Percentiles rank a stretch among this genome's conserved stretches.
These are phyloP conservation scores for Fragum sueziense DNA, from an alignment of 2,888 invertebrate species.

Conservation along the genomic window DNA sequence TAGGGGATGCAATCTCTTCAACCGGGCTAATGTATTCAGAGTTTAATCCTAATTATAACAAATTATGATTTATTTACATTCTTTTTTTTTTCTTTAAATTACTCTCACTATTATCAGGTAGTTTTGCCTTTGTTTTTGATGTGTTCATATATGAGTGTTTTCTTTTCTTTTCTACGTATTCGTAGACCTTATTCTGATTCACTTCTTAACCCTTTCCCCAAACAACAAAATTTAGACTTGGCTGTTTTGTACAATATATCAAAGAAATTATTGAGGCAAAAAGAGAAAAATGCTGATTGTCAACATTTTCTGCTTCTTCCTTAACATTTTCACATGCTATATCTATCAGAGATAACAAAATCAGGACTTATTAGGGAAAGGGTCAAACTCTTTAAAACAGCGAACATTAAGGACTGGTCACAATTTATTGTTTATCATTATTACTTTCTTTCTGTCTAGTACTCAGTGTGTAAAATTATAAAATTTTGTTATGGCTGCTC, in stretches of 20 bases:
- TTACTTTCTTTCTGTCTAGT: no score
- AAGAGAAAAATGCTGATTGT: neutral
- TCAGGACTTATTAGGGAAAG: neutral
- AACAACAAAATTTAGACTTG: neutral
- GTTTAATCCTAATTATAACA: slow-evolving; percentile 57
- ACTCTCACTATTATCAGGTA: neutral
- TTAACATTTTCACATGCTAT: neutral
- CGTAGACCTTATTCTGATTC: neutral
- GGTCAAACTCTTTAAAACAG: no score
- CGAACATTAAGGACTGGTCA: no score
- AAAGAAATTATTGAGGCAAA: neutral
- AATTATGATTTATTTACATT: slow-evolving; percentile 7
- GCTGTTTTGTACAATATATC: neutral
- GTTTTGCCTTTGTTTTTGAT: neutral
- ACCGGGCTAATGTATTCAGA: slow-evolving; percentile 82
- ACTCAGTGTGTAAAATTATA: no score
- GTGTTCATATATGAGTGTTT: neutral
- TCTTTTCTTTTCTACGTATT: no score
- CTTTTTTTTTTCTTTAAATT: neutral
- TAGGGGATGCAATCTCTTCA: slow-evolving; percentile 83
- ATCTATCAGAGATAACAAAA: neutral
- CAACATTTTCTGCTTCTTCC: neutral
- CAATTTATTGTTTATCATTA: no score
- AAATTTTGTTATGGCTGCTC: no score
- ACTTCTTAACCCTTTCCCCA: neutral